Evolutionary conservation across 1,140 invertebrate species (phyloP).

Genomic region (Aphis craccivora): DNA sequence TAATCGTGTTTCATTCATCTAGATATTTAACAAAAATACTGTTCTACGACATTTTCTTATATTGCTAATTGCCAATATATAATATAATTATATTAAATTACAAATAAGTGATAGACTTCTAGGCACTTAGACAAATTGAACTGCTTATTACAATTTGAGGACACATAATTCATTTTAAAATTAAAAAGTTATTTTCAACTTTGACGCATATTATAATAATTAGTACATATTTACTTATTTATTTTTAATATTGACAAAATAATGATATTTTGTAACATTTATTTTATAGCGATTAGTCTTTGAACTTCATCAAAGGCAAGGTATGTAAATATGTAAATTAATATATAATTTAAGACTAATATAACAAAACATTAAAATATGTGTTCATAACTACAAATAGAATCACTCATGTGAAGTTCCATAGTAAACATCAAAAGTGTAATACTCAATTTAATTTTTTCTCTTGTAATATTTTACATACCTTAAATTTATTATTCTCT

Average conservation of each 20-base stretch:
- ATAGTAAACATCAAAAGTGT: background rate
- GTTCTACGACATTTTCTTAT: too few relatives aligned
- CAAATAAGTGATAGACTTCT: too few relatives aligned
- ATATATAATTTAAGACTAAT: conserved; percentile 1
- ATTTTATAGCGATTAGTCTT: background rate
- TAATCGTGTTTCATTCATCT: background rate
- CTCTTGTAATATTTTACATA: background rate
- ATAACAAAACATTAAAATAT: background rate
- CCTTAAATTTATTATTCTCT: background rate
- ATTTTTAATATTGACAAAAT: background rate
- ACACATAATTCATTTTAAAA: too few relatives aligned
- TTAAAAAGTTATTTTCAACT: too few relatives aligned
- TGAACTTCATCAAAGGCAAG: background rate
- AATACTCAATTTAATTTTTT: background rate
- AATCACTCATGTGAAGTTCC: background rate
- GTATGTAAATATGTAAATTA: background rate
- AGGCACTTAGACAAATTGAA: too few relatives aligned
- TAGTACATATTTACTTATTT: background rate
- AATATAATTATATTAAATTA: too few relatives aligned
- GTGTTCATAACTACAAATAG: background rate
- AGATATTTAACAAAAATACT: too few relatives aligned
- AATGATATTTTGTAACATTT: background rate
- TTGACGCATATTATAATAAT: too few relatives aligned
- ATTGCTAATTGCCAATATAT: too few relatives aligned
- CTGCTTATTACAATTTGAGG: too few relatives aligned